These are phyloP conservation scores for Torymus texanus DNA, from an alignment of 2,888 invertebrate species.

Conservation along the genomic window DNA sequence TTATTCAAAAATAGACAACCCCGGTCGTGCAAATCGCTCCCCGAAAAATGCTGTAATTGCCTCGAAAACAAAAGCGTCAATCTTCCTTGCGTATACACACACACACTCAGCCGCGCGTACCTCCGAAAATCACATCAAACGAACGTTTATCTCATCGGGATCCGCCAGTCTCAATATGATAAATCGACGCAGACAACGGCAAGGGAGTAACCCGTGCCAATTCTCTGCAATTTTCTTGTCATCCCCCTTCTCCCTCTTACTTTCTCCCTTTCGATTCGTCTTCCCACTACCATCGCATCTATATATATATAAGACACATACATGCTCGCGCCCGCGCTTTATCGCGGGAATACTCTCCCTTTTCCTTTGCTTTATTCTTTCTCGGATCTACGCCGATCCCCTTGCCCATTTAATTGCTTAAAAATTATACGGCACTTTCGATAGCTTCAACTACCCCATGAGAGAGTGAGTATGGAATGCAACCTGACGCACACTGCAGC, in stretches of 20 bases:
- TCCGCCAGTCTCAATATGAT: slow-evolving; percentile 42
- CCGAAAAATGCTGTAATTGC: slow-evolving; percentile 18
- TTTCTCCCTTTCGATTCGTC: slow-evolving; percentile 25
- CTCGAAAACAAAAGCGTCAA: slow-evolving; percentile 14
- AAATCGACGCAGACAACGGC: slow-evolving; percentile 32
- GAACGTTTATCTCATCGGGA: slow-evolving; percentile 20
- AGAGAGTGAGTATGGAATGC: background rate
- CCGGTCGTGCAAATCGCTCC: background rate
- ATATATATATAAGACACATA: too few relatives aligned
- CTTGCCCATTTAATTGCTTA: slow-evolving; percentile 65
- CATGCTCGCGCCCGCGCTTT: slow-evolving; percentile 60
- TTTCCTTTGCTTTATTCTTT: slow-evolving; percentile 33
- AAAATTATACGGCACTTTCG: slow-evolving; percentile 69
- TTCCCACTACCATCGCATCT: background rate
- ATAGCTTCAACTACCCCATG: slow-evolving; percentile 9
- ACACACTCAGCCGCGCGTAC: background rate
- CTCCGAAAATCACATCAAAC: slow-evolving; percentile 26
- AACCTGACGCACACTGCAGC: background rate
- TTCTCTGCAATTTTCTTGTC: slow-evolving; percentile 67
- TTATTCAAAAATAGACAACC: too few relatives aligned
- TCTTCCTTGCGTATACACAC: background rate
- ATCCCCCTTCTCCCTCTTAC: slow-evolving; percentile 50
- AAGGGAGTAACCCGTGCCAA: background rate
- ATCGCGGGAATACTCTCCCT: slow-evolving; percentile 55
- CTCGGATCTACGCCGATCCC: slow-evolving; percentile 55